Evolutionary conservation across 2,888 invertebrate genomes (phyloP).

Genomic region (Entomobrya multifasciata): DNA sequence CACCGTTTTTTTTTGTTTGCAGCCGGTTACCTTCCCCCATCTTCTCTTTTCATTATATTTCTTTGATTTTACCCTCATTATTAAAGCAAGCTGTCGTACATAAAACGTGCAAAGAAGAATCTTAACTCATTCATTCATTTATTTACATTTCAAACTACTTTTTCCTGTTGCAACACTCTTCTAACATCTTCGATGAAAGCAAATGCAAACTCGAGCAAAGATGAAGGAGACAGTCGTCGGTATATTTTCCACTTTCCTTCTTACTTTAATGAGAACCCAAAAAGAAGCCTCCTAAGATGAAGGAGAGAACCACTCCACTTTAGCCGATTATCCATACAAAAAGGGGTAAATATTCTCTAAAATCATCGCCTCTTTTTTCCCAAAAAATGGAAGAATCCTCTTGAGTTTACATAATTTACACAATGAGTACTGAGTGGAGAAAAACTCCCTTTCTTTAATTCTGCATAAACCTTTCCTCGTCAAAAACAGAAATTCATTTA

Average conservation of each 20-base stretch:
- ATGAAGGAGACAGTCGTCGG: not conserved
- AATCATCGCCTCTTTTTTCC: too few species aligned
- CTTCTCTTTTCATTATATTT: not conserved
- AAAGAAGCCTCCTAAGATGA: not conserved
- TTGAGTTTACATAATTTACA: slow-evolving; percentile 60
- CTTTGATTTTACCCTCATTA: not conserved
- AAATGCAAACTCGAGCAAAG: too few species aligned
- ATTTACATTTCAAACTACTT: slow-evolving; percentile 21
- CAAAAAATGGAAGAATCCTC: slow-evolving; percentile 48
- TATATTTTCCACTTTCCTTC: not conserved
- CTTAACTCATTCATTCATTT: slow-evolving; percentile 14
- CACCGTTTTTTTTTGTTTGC: not conserved
- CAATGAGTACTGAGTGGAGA: not conserved
- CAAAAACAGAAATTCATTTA: slow-evolving; percentile 66
- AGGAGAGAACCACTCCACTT: not conserved
- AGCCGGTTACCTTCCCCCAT: not conserved
- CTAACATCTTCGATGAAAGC: not conserved
- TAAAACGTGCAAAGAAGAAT: too few species aligned
- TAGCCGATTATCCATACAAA: not conserved
- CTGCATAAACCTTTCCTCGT: not conserved
- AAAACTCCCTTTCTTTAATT: slow-evolving; percentile 22
- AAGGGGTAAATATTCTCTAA: too few species aligned
- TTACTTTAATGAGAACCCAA: slow-evolving; percentile 25
- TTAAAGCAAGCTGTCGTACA: not conserved
- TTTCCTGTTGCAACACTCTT: slow-evolving; percentile 27